Evolutionary conservation across 2,888 invertebrate genomes (phyloP).

Genomic region (Ommatoiulus sabulosus): DNA sequence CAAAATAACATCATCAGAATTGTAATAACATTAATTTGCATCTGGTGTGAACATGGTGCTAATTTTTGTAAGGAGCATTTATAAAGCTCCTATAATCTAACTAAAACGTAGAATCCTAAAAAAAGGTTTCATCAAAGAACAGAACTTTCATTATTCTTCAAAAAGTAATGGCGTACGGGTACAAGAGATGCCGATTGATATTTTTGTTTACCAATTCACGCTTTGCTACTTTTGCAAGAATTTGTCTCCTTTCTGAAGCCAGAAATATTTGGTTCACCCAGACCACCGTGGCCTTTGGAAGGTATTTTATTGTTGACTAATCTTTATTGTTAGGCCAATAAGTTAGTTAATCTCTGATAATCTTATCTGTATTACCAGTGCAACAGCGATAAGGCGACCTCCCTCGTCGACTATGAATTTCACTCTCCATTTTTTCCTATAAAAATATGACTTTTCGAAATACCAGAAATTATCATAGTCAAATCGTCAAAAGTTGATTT

Average conservation of each 20-base stretch:
- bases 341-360: background rate
- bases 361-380: background rate
- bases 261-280: background rate
- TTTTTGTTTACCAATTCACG: background rate
- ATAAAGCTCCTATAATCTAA: no score
- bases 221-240: background rate
- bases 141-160: no score
- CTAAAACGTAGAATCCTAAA: no score
- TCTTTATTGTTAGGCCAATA: background rate
- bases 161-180: no score
- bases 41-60: no score
- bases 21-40: no score
- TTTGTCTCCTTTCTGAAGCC: background rate
- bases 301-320: constrained; percentile 3
- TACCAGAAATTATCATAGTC: background rate
- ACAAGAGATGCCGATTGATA: no score
- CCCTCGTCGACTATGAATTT: background rate
- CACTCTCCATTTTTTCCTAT: background rate
- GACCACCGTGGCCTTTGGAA: background rate
- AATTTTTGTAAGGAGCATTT: no score
- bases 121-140: no score
- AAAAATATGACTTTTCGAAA: background rate
- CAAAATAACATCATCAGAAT: no score
- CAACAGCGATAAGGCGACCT: background rate
- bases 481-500: background rate